A percentile compares a stretch with the other conserved stretches of the same genome.
These are phyloP conservation scores for Mylabris sibirica DNA, from an alignment of 2,888 invertebrate genomes.

Conservation along the genomic window DNA sequence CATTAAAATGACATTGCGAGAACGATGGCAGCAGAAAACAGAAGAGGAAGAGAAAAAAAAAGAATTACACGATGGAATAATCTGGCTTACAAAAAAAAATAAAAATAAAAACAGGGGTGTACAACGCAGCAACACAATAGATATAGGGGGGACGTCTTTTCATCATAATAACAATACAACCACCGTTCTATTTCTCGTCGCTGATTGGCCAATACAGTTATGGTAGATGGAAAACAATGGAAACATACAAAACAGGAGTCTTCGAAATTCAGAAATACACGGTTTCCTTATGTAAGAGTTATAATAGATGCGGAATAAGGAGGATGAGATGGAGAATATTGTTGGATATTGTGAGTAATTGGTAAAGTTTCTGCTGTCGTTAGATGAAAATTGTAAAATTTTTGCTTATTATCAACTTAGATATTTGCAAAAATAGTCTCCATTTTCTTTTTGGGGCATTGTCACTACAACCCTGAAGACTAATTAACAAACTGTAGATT, in stretches of 20 bases:
- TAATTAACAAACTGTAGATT: too few species aligned
- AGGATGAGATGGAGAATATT: neutral
- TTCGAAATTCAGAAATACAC: conserved; percentile 43
- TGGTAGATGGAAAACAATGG: conserved; percentile 50
- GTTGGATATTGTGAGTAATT: neutral
- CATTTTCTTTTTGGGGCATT: too few species aligned
- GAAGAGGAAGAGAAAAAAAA: neutral
- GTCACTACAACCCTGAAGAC: too few species aligned
- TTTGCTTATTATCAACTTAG: too few species aligned
- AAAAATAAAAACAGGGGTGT: conserved; percentile 30
- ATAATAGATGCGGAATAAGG: neutral
- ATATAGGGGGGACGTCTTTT: conserved; percentile 50
- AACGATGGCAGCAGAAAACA: neutral
- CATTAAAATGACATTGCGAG: conserved; percentile 14
- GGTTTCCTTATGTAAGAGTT: neutral
- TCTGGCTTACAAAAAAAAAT: conserved; percentile 50
- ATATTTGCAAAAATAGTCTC: too few species aligned
- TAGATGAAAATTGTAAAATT: too few species aligned
- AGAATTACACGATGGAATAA: conserved; percentile 47
- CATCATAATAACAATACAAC: conserved; percentile 53
- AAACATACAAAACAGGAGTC: conserved; percentile 43
- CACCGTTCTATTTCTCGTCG: conserved; percentile 40
- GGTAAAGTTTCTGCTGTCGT: neutral
- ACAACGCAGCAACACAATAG: conserved; percentile 42
- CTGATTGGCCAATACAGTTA: conserved; percentile 54